Percentiles rank a stretch among this genome's conserved stretches.
These are phyloP conservation scores for Drosophila equinoxialis DNA, from an alignment of 1,140 invertebrate genomes.

Conservation along the genomic window DNA sequence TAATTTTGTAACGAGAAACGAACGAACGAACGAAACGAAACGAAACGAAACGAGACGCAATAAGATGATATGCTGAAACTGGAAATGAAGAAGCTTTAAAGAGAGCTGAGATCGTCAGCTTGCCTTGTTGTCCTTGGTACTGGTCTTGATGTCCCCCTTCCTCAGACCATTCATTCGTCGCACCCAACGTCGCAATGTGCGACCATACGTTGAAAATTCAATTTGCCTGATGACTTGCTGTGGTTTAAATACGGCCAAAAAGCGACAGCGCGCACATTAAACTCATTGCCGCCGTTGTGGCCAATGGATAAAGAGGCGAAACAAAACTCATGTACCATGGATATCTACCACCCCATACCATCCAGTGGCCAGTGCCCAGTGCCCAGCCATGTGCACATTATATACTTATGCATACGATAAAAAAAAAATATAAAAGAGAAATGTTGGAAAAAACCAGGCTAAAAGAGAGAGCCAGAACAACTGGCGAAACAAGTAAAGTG, in stretches of 20 bases:
- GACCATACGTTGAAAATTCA: slow-evolving; percentile 82
- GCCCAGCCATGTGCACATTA: slow-evolving; percentile 68
- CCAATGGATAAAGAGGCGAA: slow-evolving; percentile 59
- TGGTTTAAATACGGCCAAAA: slow-evolving; percentile 78
- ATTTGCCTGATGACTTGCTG: slow-evolving; percentile 82
- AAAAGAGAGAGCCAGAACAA: slow-evolving; percentile 1
- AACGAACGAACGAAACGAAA: slow-evolving; percentile 74
- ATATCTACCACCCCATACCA: slow-evolving; percentile 22
- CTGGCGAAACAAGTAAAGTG: slow-evolving; percentile 21
- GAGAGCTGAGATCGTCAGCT: slow-evolving; percentile 19
- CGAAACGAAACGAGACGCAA: slow-evolving; percentile 49
- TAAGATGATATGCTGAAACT: slow-evolving; percentile 11
- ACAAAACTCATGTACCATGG: slow-evolving; percentile 35
- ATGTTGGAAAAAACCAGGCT: slow-evolving; percentile 11
- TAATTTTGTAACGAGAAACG: slow-evolving; percentile 82
- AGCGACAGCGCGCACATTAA: slow-evolving; percentile 75
- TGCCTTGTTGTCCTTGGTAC: slow-evolving; percentile 24
- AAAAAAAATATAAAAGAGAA: slow-evolving; percentile 47
- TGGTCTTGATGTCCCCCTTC: neutral
- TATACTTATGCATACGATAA: slow-evolving; percentile 73
- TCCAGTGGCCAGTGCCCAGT: slow-evolving; percentile 35
- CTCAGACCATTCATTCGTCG: neutral
- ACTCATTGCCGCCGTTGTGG: slow-evolving; percentile 66
- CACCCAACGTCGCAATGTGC: slow-evolving; percentile 50
- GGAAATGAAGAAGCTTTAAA: slow-evolving; percentile 39